phyloP scores from a whole-genome alignment of 2,888 invertebrate species.

The Eupithecia subumbrata region DNA sequence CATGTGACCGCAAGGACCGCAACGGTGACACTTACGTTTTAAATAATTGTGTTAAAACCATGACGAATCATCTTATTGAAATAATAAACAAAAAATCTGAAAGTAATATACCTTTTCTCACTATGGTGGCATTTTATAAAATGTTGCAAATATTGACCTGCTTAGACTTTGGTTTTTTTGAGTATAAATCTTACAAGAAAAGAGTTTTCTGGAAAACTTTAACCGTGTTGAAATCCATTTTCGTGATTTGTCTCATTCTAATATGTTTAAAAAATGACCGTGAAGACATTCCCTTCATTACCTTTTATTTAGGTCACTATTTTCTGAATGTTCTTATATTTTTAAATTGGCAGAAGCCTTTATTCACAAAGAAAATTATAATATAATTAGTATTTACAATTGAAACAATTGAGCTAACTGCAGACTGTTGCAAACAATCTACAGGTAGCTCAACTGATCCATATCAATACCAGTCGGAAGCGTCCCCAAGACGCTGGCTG shows the following conservation, averaged over 20 bases:
- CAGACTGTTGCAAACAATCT: too few species aligned
- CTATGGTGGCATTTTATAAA: neutral
- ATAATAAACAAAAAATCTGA: neutral
- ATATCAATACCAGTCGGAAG: too few species aligned
- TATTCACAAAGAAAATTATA: too few species aligned
- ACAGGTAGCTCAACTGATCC: too few species aligned
- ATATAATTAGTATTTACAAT: too few species aligned
- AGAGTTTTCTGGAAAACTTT: neutral
- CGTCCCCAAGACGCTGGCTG: too few species aligned
- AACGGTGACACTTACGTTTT: neutral
- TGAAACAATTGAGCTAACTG: too few species aligned
- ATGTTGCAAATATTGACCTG: neutral
- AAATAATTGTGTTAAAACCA: neutral
- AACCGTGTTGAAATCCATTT: neutral
- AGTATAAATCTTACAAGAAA: slow-evolving; percentile 3
- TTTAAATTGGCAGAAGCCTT: too few species aligned
- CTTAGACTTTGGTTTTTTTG: neutral
- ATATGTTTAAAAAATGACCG: neutral
- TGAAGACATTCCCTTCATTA: neutral
- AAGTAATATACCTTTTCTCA: neutral
- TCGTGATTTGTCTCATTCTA: neutral
- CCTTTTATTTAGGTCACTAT: neutral
- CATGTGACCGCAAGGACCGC: neutral
- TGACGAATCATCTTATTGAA: neutral
- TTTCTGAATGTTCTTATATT: neutral